Evolutionary conservation across 2,888 invertebrate species (phyloP), one percentile per base, ranked within the genome.

Genomic region (Lycophotia porphyrea): DNA sequence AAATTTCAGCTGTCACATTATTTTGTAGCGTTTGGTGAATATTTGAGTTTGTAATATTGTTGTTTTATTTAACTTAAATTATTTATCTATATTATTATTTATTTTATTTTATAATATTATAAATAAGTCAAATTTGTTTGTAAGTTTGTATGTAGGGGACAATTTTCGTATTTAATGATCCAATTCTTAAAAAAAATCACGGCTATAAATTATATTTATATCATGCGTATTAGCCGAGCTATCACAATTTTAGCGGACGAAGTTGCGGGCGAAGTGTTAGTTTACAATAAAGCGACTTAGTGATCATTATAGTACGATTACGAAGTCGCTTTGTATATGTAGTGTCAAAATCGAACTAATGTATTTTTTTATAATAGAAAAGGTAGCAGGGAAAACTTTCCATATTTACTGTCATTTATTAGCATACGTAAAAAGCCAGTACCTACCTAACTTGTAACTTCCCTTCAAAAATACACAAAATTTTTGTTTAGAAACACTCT

Each of bases 401-500:
- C 21, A 31, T 11, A 36, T 55, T 67, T 78, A 34, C 24, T 78
- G n/a, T 39, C 4, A 47, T 68, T n/a, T 58, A 42, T 79, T 72
- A 79, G 64, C 58, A 74, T 79, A 67, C 27, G 39, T 65, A 58
- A 69, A 69, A 70, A 63, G n/a, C 70, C 36, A 65, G 39, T n/a
- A 69, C 4, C 3, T 18, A 66, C 21, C 36, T 21, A 36, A 71
- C 58, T 34, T 65, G 67, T 44, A 52, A 65, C 58, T 71, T 68
- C 61, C 78, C 76, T 49, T 80, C 60, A 44, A 74, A 80, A 81
- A 81, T 72, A 87, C 74, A 82, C 72, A 82, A 71, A 60, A 9
- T 31, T 87, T 74, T 90, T 93, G 90, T 94, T 95, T 94, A 87
- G 90, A 92, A 94, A 92, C 94, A 94, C 94, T 93, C 93, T 93